A percentile compares a stretch with the other conserved stretches of the same genome.
Evolutionary conservation across 2,888 invertebrate species (phyloP).

Genomic region (Pyrgus malvae): DNA sequence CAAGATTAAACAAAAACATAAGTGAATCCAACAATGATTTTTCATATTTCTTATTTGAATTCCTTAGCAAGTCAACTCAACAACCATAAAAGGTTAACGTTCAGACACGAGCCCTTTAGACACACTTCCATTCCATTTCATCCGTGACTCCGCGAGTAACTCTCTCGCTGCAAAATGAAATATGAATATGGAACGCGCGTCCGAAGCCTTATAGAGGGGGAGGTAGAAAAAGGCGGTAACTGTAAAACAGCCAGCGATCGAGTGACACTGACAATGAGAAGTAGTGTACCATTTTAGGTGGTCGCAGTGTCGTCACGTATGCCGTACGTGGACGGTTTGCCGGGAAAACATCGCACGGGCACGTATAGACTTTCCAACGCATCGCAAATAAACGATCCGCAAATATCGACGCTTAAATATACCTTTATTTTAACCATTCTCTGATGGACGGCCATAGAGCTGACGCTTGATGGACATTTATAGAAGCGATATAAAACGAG

Average conservation of each 20-base stretch:
- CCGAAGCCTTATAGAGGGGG: constrained; percentile 53
- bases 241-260: constrained; percentile 72
- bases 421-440: neutral
- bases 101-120: constrained; percentile 22
- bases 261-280: constrained; percentile 72
- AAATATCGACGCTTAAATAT: constrained; percentile 23
- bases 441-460: neutral
- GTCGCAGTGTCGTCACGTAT: constrained; percentile 73
- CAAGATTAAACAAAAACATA: too few relatives aligned
- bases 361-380: constrained; percentile 68
- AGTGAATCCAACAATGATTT: too few relatives aligned
- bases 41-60: neutral
- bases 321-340: constrained; percentile 58
- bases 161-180: constrained; percentile 57
- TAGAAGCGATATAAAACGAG: neutral
- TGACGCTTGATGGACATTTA: constrained; percentile 3
- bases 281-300: constrained; percentile 58
- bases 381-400: constrained; percentile 54
- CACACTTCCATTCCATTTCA: constrained; percentile 39
- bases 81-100: neutral
- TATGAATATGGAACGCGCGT: constrained; percentile 72
- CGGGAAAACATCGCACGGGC: constrained; percentile 41
- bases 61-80: neutral
- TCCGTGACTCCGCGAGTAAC: constrained; percentile 40
- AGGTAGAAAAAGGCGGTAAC: constrained; percentile 65